Conservation (phyloP, 2,888 invertebrate genomes). For the Meteorus cinctellus region DNA sequence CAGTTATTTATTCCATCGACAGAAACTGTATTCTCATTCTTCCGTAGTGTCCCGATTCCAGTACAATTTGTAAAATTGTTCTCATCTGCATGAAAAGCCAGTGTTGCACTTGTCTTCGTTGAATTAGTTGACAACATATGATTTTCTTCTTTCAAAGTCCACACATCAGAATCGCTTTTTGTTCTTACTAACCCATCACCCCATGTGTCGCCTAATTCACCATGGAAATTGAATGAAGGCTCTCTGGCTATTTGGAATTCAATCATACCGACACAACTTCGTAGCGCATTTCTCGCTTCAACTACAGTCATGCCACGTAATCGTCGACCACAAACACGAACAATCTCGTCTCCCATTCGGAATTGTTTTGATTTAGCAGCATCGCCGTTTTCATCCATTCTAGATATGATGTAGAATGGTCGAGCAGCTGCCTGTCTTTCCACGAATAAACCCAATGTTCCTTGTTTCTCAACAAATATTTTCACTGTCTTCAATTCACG, state of each 20-base stretch:
- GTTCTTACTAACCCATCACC: slow-evolving; percentile 58
- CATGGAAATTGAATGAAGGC: slow-evolving; percentile 59
- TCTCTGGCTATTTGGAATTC: slow-evolving; percentile 68
- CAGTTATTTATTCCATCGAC: slow-evolving; percentile 48
- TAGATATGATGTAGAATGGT: slow-evolving; percentile 65
- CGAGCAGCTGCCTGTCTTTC: slow-evolving; percentile 65
- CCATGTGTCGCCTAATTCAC: slow-evolving; percentile 63
- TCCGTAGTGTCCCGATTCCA: slow-evolving; percentile 58
- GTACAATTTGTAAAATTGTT: slow-evolving; percentile 44
- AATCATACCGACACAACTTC: slow-evolving; percentile 60
- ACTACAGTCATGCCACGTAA: slow-evolving; percentile 72
- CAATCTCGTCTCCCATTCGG: slow-evolving; percentile 76
- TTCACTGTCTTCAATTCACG: slow-evolving; percentile 67
- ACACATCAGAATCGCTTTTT: slow-evolving; percentile 62
- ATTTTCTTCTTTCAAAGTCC: slow-evolving; percentile 56
- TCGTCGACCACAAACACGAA: slow-evolving; percentile 76
- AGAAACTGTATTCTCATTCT: slow-evolving; percentile 61
- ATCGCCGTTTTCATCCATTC: slow-evolving; percentile 61
- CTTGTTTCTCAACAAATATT: slow-evolving; percentile 55
- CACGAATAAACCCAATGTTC: slow-evolving; percentile 63
- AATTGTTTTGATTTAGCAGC: slow-evolving; percentile 72
- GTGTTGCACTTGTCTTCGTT: not conserved
- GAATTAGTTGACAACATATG: slow-evolving; percentile 19
- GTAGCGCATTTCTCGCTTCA: slow-evolving; percentile 64
- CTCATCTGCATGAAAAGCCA: not conserved